phyloP scores from a whole-genome alignment of 2,797 vertebrate genomes.

The Valencia hispanica region DNA sequence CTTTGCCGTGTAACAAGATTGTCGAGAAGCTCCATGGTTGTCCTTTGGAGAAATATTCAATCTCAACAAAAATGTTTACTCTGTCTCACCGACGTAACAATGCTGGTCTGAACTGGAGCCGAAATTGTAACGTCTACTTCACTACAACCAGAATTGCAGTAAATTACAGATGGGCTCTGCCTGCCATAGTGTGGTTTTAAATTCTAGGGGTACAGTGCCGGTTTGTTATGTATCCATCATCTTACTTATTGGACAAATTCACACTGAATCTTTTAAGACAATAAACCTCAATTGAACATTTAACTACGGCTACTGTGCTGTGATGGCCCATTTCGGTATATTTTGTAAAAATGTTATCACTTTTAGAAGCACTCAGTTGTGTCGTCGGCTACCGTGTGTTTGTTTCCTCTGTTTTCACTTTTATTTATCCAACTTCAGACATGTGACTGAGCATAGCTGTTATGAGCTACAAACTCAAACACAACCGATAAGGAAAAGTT shows the following conservation, averaged over 20 bases:
- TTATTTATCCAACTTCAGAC: background rate
- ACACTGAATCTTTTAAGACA: too few species aligned
- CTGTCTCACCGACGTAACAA: too few species aligned
- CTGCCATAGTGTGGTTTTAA: background rate
- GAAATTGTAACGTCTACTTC: background rate
- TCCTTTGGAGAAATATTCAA: background rate
- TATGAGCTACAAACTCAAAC: too few species aligned
- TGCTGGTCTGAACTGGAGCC: background rate
- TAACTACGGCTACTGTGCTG: background rate
- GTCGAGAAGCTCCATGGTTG: background rate
- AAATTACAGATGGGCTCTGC: background rate
- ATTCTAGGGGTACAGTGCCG: background rate
- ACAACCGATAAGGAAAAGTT: background rate
- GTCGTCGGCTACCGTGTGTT: background rate
- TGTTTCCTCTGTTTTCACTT: background rate
- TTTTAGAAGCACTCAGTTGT: background rate
- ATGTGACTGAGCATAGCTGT: background rate
- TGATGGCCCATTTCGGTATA: too few species aligned
- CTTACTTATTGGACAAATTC: background rate
- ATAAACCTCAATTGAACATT: background rate
- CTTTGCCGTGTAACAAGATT: background rate
- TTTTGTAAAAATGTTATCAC: too few species aligned
- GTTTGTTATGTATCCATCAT: background rate
- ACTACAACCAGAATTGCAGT: background rate
- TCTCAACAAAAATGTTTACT: background rate